phyloP scores from a whole-genome alignment of 2,888 invertebrate genomes.

The Plutella xylostella region DNA sequence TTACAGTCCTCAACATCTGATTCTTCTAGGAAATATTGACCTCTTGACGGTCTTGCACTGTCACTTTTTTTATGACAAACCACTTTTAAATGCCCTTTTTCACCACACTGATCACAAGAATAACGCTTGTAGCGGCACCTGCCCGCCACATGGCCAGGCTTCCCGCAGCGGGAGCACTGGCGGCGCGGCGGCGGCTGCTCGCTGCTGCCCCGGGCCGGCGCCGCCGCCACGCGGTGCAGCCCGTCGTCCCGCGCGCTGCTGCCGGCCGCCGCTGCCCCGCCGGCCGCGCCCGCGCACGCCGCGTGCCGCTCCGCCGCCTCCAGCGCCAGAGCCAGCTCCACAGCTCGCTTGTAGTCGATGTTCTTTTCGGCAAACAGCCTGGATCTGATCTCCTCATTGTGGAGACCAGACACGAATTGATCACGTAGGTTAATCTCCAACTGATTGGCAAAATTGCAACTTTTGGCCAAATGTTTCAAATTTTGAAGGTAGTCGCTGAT shows the following conservation, averaged over 20 bases:
- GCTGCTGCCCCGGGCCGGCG: neutral
- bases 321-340: neutral
- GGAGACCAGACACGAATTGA: neutral
- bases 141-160: too few relatives aligned
- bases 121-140: too few relatives aligned
- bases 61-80: too few relatives aligned
- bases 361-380: neutral
- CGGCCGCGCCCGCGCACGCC: too few relatives aligned
- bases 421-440: neutral
- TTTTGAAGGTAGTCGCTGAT: neutral
- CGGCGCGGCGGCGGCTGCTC: neutral
- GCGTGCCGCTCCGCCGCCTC: too few relatives aligned
- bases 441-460: neutral
- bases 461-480: neutral
- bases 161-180: neutral
- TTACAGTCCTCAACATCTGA: slow-evolving; percentile 9
- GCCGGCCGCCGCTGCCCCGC: neutral
- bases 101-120: too few relatives aligned
- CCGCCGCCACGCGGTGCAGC: neutral
- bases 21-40: neutral
- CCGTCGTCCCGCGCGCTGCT: too few relatives aligned
- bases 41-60: too few relatives aligned
- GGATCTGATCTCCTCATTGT: neutral
- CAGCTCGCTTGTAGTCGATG: neutral
- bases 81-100: too few relatives aligned